A percentile compares a stretch with the other conserved stretches of the same genome.
Conservation (phyloP, 2,113 vertebrate genomes). For the Leptobrachium leishanense region DNA sequence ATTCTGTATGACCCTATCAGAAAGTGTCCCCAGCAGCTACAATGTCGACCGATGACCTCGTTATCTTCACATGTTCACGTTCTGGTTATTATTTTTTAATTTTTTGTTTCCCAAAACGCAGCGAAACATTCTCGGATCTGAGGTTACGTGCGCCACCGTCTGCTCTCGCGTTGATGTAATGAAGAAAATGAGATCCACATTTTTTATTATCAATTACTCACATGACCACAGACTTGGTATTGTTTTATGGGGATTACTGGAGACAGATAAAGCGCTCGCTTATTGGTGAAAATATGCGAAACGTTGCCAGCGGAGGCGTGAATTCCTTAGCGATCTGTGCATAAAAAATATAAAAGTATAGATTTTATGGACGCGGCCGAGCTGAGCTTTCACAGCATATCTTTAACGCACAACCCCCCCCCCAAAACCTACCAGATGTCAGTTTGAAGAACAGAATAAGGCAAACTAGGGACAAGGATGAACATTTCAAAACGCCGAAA, state of each 20-base stretch:
- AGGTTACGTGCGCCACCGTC: not conserved
- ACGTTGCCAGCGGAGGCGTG: conserved; percentile 7
- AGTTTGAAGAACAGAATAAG: not conserved
- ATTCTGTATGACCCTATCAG: too few species aligned
- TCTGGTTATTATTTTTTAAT: too few species aligned
- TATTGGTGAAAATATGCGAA: conserved; percentile 7
- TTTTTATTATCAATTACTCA: not conserved
- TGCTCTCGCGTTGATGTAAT: too few species aligned
- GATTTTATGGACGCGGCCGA: not conserved
- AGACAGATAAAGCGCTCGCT: conserved; percentile 5
- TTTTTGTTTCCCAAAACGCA: not conserved
- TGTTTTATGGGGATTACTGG: conserved; percentile 23
- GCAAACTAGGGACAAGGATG: not conserved
- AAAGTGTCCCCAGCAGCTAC: too few species aligned
- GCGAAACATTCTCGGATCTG: not conserved
- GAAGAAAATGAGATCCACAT: not conserved
- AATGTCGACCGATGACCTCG: too few species aligned
- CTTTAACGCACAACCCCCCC: not conserved
- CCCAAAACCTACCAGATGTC: conserved; percentile 21
- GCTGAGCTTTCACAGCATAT: conserved; percentile 10
- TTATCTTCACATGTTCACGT: not conserved
- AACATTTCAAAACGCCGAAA: not conserved
- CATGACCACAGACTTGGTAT: not conserved
- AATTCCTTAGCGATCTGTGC: not conserved
- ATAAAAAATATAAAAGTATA: not conserved